Percentiles rank a stretch among this genome's conserved stretches.
These are phyloP conservation scores for Busseola fusca DNA, from an alignment of 2,888 invertebrate species.

Conservation along the genomic window DNA sequence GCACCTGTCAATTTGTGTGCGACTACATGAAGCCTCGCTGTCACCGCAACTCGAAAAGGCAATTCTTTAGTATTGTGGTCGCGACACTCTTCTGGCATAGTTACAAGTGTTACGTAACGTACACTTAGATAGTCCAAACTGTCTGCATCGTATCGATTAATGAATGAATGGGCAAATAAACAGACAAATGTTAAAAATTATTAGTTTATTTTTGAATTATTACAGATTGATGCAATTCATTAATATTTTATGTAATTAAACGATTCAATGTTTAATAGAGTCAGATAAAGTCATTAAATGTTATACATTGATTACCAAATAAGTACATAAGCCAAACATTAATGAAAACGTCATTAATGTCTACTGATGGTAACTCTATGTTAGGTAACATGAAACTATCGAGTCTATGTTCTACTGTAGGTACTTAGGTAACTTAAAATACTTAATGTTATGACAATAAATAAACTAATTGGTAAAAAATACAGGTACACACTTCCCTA, in stretches of 20 bases:
- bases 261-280: constrained; percentile 36
- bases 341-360: constrained; percentile 40
- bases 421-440: constrained; percentile 38
- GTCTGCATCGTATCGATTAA: constrained; percentile 28
- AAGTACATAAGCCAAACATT: constrained; percentile 62
- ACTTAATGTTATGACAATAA: constrained; percentile 57
- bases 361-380: constrained; percentile 39
- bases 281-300: constrained; percentile 34
- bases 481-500: constrained; percentile 64
- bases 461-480: constrained; percentile 64
- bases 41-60: constrained; percentile 32
- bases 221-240: constrained; percentile 44
- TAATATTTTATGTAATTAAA: constrained; percentile 35
- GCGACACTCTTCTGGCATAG: constrained; percentile 35
- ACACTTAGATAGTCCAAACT: background rate
- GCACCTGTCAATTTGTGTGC: constrained; percentile 44
- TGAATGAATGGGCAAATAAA: constrained; percentile 30
- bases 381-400: constrained; percentile 40
- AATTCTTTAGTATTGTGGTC: constrained; percentile 48
- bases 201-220: constrained; percentile 64
- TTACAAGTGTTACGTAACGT: constrained; percentile 41
- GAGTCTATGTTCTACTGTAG: constrained; percentile 24
- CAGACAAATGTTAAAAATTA: constrained; percentile 57
- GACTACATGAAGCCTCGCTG: constrained; percentile 32
- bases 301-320: constrained; percentile 52